Percentiles rank a stretch among this genome's conserved stretches.
These are phyloP conservation scores for Malthinus seriepunctatus DNA, from an alignment of 2,888 invertebrate species.

Conservation along the genomic window DNA sequence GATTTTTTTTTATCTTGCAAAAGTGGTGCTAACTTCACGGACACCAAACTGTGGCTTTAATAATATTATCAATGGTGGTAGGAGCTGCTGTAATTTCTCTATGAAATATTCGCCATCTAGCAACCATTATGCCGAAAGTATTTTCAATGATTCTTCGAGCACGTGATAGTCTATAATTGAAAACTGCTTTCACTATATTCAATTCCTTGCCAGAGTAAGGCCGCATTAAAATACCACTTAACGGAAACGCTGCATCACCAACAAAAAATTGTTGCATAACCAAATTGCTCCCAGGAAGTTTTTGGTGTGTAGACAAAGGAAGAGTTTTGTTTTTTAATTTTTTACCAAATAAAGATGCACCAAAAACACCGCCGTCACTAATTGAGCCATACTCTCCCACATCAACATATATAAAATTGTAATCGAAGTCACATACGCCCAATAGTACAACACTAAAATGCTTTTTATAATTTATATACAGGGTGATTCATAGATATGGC, in stretches of 20 bases:
- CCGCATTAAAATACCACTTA: conserved; percentile 8
- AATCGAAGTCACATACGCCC: conserved; percentile 40
- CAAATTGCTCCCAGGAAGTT: conserved; percentile 4
- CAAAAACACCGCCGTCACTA: conserved; percentile 42
- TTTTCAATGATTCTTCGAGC: conserved; percentile 31
- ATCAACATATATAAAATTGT: conserved; percentile 41
- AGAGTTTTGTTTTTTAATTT: neutral
- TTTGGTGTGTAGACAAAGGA: neutral
- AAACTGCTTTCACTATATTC: conserved; percentile 16
- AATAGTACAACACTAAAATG: conserved; percentile 41
- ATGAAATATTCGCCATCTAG: conserved; percentile 30
- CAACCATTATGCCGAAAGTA: conserved; percentile 27
- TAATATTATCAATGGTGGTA: conserved; percentile 25
- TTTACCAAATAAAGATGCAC: conserved; percentile 5
- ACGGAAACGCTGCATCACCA: conserved; percentile 17
- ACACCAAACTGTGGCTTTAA: conserved; percentile 30
- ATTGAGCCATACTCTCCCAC: conserved; percentile 41
- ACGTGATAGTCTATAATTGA: conserved; percentile 27
- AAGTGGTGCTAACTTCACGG: too few species aligned
- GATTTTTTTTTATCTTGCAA: too few species aligned
- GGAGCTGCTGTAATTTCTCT: conserved; percentile 21
- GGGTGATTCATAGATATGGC: too few species aligned
- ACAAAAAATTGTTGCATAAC: conserved; percentile 18
- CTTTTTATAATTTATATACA: conserved; percentile 44
- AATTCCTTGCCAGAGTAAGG: conserved; percentile 11